Evolutionary conservation across 2,113 vertebrate genomes (phyloP).

Genomic region (Ptyas mucosa): DNA sequence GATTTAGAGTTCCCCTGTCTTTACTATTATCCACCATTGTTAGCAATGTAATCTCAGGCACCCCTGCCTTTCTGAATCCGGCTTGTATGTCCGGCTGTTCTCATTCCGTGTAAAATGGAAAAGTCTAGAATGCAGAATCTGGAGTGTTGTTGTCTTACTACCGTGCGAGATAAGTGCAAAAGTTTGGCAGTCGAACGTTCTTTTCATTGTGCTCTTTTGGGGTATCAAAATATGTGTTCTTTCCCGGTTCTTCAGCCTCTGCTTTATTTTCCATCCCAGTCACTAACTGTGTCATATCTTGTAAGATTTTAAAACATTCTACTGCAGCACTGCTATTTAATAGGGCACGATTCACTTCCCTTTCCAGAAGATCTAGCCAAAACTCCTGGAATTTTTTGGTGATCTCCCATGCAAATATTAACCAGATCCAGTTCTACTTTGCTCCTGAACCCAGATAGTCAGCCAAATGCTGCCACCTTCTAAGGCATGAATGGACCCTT

Average conservation of each 20-base stretch:
- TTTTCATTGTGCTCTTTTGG: not conserved
- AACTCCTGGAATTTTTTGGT: not conserved
- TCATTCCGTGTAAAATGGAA: not conserved
- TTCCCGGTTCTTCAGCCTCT: not conserved
- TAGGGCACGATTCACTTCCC: not conserved
- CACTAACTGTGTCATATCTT: not conserved
- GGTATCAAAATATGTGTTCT: not conserved
- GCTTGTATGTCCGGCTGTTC: not conserved
- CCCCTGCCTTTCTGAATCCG: not conserved
- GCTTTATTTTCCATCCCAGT: not conserved
- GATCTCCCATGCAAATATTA: not conserved
- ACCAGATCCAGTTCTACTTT: not conserved
- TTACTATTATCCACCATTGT: not conserved
- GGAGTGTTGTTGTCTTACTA: not conserved
- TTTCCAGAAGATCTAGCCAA: not conserved
- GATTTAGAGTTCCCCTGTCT: not conserved
- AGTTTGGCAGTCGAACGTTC: not conserved
- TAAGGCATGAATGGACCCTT: not conserved
- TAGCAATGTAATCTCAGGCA: not conserved
- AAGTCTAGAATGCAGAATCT: not conserved
- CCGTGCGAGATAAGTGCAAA: not conserved
- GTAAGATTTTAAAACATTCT: not conserved
- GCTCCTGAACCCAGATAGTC: not conserved
- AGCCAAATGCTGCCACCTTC: not conserved
- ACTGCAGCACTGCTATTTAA: not conserved